Conservation (phyloP, 2,797 vertebrate species). For the Darevskia nairensis region DNA sequence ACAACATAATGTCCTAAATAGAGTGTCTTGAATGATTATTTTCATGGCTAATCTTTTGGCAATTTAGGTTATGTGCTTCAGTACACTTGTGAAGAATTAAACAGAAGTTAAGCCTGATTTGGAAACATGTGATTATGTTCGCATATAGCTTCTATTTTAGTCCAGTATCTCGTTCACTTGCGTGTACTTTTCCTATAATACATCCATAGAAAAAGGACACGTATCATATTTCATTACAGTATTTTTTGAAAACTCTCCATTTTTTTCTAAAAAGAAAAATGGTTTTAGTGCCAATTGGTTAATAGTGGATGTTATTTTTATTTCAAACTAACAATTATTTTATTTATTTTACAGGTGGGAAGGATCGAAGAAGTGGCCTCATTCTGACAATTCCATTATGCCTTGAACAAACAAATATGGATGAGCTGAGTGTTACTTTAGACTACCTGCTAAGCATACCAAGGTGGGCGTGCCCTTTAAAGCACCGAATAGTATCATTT, state of each 20-base stretch:
- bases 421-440: slow-evolving; percentile 94
- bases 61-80: not conserved
- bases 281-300: not conserved
- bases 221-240: not conserved
- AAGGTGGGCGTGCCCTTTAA: slow-evolving; percentile 82
- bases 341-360: slow-evolving; percentile 85
- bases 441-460: slow-evolving; percentile 98
- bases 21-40: not conserved
- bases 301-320: not conserved
- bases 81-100: not conserved
- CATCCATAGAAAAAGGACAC: not conserved
- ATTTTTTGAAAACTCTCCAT: not conserved
- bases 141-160: not conserved
- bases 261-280: not conserved
- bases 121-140: not conserved
- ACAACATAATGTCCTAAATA: not conserved
- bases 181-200: not conserved
- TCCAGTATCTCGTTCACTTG: not conserved
- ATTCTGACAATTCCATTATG: slow-evolving; percentile 98
- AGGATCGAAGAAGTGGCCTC: slow-evolving; percentile 96
- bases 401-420: slow-evolving; percentile 98
- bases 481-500: slow-evolving; percentile 33
- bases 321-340: slow-evolving; percentile 44
- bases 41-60: not conserved
- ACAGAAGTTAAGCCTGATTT: not conserved